A percentile compares a stretch with the other conserved stretches of the same genome.
phyloP scores from a whole-genome alignment of 2,797 vertebrate genomes.

The Lagocephalus sceleratus region DNA sequence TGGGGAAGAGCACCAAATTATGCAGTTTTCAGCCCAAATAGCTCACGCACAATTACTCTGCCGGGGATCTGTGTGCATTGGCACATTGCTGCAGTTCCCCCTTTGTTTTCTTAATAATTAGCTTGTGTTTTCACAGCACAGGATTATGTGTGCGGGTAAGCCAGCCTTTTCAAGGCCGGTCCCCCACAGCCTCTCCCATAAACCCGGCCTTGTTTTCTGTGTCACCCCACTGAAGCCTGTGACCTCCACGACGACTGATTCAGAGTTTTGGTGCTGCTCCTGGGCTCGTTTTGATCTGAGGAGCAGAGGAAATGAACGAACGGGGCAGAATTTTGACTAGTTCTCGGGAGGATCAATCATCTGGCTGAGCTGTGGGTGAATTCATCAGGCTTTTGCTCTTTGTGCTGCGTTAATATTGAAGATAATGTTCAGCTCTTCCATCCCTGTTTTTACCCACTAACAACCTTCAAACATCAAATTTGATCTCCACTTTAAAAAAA shows the following conservation, averaged over 20 bases:
- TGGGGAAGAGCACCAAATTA: conserved; percentile 81
- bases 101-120: conserved; percentile 92
- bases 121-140: conserved; percentile 73
- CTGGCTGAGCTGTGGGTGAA: conserved; percentile 6
- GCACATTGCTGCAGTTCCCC: conserved; percentile 76
- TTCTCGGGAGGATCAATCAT: conserved; percentile 9
- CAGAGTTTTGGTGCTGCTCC: conserved; percentile 22
- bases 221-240: conserved; percentile 6
- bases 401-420: conserved; percentile 9
- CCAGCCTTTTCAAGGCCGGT: conserved; percentile 31
- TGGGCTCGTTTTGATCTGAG: conserved; percentile 24
- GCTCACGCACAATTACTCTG: conserved; percentile 84
- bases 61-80: conserved; percentile 82
- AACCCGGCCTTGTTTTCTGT: conserved; percentile 5
- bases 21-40: conserved; percentile 84
- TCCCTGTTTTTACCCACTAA: neutral
- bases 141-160: conserved; percentile 50
- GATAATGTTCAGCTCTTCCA: neutral
- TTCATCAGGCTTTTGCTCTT: neutral
- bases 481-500: neutral
- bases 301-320: conserved; percentile 26
- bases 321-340: conserved; percentile 23
- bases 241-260: conserved; percentile 13
- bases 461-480: too few species aligned
- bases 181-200: conserved; percentile 7